Conservation (phyloP, 2,888 invertebrate genomes). For the Sinelater perroti region DNA sequence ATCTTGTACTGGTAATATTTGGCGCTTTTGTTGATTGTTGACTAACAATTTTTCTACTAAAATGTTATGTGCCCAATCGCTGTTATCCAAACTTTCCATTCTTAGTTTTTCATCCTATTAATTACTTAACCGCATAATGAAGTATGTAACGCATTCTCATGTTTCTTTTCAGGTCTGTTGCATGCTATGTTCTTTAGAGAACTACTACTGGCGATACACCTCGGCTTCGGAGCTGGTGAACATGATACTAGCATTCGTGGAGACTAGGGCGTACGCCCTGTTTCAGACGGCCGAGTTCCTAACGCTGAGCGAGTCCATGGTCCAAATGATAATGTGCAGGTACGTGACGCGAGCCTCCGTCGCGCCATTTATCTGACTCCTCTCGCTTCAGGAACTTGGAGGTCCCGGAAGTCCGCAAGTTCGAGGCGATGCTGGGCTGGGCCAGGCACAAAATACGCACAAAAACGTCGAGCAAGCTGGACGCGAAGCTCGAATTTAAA, state of each 20-base stretch:
- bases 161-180: slow-evolving; percentile 75
- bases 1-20: too few species aligned
- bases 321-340: slow-evolving; percentile 89
- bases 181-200: slow-evolving; percentile 91
- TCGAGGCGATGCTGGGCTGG: slow-evolving; percentile 93
- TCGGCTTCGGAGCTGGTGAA: slow-evolving; percentile 93
- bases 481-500: slow-evolving; percentile 88
- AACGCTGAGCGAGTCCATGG: slow-evolving; percentile 92
- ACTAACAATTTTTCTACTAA: too few species aligned
- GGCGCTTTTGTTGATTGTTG: too few species aligned
- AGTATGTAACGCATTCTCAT: too few species aligned
- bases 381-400: slow-evolving; percentile 88
- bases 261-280: slow-evolving; percentile 84
- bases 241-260: slow-evolving; percentile 91
- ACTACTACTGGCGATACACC: slow-evolving; percentile 95
- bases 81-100: too few species aligned
- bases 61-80: too few species aligned
- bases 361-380: background rate
- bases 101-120: too few species aligned
- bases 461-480: slow-evolving; percentile 81
- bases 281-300: slow-evolving; percentile 87
- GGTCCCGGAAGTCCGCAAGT: slow-evolving; percentile 88
- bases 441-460: slow-evolving; percentile 84
- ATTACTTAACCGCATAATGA: too few species aligned
- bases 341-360: slow-evolving; percentile 37